Evolutionary conservation across 2,797 vertebrate genomes (phyloP).

Genomic region (Falco cherrug): DNA sequence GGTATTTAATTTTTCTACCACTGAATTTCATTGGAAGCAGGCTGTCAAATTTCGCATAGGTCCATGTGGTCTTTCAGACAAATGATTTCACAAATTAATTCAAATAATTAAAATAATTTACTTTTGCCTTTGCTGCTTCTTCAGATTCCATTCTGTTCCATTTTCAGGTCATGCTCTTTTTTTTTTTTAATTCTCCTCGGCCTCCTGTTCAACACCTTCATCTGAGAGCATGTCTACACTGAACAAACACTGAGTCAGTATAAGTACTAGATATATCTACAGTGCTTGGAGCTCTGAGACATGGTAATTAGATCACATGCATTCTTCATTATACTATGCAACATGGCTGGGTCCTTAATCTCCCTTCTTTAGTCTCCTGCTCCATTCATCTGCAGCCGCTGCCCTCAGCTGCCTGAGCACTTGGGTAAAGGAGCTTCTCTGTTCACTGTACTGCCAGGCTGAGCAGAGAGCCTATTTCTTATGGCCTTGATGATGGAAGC

Average conservation of each 20-base stretch:
- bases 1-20: background rate
- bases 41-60: background rate
- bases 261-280: background rate
- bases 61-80: background rate
- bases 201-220: background rate
- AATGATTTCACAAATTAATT: background rate
- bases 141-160: background rate
- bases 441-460: background rate
- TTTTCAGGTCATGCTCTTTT: background rate
- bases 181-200: background rate
- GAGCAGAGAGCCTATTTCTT: background rate
- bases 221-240: background rate
- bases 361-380: background rate
- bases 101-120: background rate
- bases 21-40: background rate
- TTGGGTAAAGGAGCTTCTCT: background rate
- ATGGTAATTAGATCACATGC: background rate
- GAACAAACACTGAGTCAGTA: background rate
- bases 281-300: background rate
- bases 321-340: fast-evolving
- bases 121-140: background rate
- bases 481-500: background rate
- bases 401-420: background rate
- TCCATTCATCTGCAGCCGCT: background rate
- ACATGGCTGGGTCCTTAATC: background rate